Evolutionary conservation across 2,888 invertebrate species (phyloP).

Genomic region (Ganaspis brasiliensis): DNA sequence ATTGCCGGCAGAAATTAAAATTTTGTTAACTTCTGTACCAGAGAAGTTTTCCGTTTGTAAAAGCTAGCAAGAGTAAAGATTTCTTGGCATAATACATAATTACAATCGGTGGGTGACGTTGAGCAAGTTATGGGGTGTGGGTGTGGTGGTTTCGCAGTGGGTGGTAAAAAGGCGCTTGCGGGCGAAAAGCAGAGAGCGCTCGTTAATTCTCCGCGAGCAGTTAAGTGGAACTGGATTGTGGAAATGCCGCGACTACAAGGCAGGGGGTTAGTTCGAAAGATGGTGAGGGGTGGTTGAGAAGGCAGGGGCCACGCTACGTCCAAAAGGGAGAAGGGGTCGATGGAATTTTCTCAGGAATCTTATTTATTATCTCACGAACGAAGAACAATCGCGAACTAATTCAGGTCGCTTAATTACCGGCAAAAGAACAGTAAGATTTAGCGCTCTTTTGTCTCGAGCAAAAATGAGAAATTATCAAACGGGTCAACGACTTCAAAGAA

Average conservation of each 20-base stretch:
- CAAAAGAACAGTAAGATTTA: conserved; percentile 80
- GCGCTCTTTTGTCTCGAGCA: conserved; percentile 77
- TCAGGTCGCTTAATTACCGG: conserved; percentile 79
- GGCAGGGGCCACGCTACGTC: not conserved
- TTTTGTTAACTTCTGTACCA: too few relatives aligned
- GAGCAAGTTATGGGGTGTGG: not conserved
- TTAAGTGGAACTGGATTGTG: conserved; percentile 73
- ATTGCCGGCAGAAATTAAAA: too few relatives aligned
- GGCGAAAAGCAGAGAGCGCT: conserved; percentile 60
- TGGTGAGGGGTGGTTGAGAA: conserved; percentile 23
- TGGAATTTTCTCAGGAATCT: conserved; percentile 78
- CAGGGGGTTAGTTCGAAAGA: conserved; percentile 51
- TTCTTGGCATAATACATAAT: conserved; percentile 45
- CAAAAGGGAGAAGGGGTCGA: conserved; percentile 54
- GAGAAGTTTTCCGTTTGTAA: not conserved
- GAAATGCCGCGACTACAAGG: conserved; percentile 63
- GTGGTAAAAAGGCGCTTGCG: conserved; percentile 60
- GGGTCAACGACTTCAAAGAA: conserved; percentile 70
- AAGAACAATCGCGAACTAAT: conserved; percentile 79
- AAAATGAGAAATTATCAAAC: conserved; percentile 79
- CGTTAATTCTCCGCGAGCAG: conserved; percentile 72
- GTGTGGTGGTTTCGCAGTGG: conserved; percentile 18
- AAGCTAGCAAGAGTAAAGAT: conserved; percentile 5
- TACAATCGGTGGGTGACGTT: conserved; percentile 45
- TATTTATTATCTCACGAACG: conserved; percentile 76